These are phyloP conservation scores for Catharus ustulatus DNA, from an alignment of 2,797 vertebrate species.

Conservation along the genomic window DNA sequence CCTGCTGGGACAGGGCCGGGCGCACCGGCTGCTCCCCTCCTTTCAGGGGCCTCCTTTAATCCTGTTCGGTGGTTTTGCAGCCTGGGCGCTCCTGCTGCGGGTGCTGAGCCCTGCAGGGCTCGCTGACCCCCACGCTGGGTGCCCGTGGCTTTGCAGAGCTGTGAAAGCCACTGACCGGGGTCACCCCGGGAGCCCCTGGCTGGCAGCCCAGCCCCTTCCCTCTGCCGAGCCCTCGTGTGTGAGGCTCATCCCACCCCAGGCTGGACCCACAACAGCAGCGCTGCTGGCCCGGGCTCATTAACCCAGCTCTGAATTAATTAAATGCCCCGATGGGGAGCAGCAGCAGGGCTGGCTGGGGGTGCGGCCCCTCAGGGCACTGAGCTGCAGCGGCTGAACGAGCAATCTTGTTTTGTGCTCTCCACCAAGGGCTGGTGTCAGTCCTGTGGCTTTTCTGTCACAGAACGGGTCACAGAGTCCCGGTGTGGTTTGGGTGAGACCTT, in stretches of 20 bases:
- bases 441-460: background rate
- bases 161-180: fast-evolving
- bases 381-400: fast-evolving
- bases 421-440: fast-evolving
- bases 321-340: background rate
- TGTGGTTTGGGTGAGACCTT: background rate
- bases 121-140: fast-evolving
- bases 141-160: fast-evolving
- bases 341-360: background rate
- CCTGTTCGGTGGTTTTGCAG: fast-evolving
- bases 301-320: background rate
- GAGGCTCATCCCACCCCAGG: background rate
- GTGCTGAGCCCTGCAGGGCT: background rate
- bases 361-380: background rate
- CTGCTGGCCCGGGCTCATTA: background rate
- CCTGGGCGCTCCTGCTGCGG: background rate
- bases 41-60: background rate
- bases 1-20: fast-evolving
- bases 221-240: background rate
- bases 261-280: background rate
- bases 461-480: background rate
- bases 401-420: background rate
- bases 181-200: fast-evolving
- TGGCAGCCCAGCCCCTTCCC: background rate
- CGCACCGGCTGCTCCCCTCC: background rate